Conservation (phyloP, 2,888 invertebrate species). For the Chymomyza procnemis region DNA sequence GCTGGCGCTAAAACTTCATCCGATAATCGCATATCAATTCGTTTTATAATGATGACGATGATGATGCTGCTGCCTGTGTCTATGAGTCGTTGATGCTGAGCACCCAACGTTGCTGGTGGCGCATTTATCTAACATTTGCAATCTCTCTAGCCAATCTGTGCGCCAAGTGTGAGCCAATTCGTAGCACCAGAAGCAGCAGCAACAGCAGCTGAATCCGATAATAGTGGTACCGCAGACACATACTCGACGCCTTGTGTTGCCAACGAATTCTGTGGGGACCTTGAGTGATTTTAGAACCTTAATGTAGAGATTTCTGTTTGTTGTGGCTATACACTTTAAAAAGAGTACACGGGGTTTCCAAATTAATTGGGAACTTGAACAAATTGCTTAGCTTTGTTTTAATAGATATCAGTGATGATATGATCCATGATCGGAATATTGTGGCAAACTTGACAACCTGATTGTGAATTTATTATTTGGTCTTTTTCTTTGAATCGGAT, state of each 20-base stretch:
- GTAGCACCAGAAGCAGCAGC: slow-evolving; percentile 17
- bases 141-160: slow-evolving; percentile 62
- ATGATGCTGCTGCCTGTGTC: not conserved
- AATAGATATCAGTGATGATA: too few relatives aligned
- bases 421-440: too few relatives aligned
- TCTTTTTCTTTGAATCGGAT: too few relatives aligned
- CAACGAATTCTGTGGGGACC: slow-evolving; percentile 32
- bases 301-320: not conserved
- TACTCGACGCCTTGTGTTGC: slow-evolving; percentile 29
- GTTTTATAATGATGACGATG: slow-evolving; percentile 75
- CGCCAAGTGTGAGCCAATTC: slow-evolving; percentile 56
- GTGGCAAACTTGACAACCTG: too few relatives aligned
- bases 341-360: too few relatives aligned
- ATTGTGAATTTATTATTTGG: too few relatives aligned
- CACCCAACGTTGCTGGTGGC: slow-evolving; percentile 62
- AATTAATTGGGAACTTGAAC: too few relatives aligned
- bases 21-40: slow-evolving; percentile 74
- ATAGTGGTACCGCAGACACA: not conserved
- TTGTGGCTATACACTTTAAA: not conserved
- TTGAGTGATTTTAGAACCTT: slow-evolving; percentile 41
- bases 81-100: not conserved
- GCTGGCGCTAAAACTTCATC: slow-evolving; percentile 70
- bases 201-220: not conserved
- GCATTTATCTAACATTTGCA: slow-evolving; percentile 65
- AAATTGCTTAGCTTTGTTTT: too few relatives aligned